Conservation (phyloP, 2,888 invertebrate genomes). For the Strigamia maritima region DNA sequence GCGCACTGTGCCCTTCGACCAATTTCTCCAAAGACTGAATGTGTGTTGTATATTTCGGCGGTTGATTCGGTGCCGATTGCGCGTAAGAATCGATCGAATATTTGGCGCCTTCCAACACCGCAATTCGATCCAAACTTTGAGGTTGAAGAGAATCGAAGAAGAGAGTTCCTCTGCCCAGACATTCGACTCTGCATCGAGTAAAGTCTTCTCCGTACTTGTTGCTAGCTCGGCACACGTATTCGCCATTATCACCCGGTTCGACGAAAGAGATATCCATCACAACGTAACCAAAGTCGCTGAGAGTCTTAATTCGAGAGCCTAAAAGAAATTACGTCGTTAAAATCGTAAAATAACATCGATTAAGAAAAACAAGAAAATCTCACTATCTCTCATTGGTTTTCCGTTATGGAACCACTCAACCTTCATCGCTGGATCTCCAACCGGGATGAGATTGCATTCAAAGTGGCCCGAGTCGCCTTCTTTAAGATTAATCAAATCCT, state of each 20-base stretch:
- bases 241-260: conserved; percentile 87
- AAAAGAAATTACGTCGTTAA: conserved; percentile 5
- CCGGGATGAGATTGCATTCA: conserved; percentile 89
- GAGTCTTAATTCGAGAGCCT: conserved; percentile 79
- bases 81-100: conserved; percentile 40
- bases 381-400: conserved; percentile 71
- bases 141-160: conserved; percentile 87
- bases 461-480: conserved; percentile 94
- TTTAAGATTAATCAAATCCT: conserved; percentile 76
- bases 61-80: conserved; percentile 52
- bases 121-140: conserved; percentile 80
- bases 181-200: conserved; percentile 78
- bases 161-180: conserved; percentile 67
- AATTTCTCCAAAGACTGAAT: conserved; percentile 78
- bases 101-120: conserved; percentile 68
- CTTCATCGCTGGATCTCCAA: conserved; percentile 87
- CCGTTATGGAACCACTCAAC: conserved; percentile 98
- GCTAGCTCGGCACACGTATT: conserved; percentile 86
- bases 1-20: conserved; percentile 92
- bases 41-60: conserved; percentile 86
- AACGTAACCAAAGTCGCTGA: conserved; percentile 93
- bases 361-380: background rate
- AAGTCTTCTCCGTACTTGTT: conserved; percentile 85
- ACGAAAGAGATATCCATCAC: conserved; percentile 91
- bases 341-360: background rate